Base-by-base conservation (phyloP, 2,888 invertebrate species). In the Trypoxylon attenuatum region DNA sequence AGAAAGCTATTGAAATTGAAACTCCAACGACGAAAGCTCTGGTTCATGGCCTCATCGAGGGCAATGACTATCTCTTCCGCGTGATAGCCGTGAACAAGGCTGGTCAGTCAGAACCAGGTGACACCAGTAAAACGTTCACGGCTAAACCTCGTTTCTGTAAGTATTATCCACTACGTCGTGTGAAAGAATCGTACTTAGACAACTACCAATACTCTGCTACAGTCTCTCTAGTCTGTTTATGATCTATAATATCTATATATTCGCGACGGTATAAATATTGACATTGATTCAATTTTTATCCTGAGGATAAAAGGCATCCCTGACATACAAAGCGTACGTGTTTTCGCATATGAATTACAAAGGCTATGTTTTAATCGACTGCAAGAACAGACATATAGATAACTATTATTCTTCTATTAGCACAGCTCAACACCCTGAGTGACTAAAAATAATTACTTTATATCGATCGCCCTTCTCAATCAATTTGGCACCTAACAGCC, bases 21-120 rank as follows among this genome's bases (percentile, higher is more conserved):
- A 90, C 91, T 19, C 91, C 94, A 0, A 90, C 89, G 4, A 92
- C 94, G 0, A 88, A 91, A 59, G 97, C 94, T 49, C 93, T 93
- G 54, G 93, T 97, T n/a, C 94, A 94, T 83, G 96, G 96, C 39
- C 88, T 99, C 46, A 94, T 95, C 81, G 98, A 98, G 89, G 98
- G 98, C 76, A 96, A 96, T 85, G 97, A 98, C 84, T 98, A 97
- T 87, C 97, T 98, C 87, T 99, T 98, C 93, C 92, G 98, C 23
- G 94, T 99, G 23, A 92, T 96, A 73, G 99, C 99, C 5, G 90
- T 98, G 54, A 99, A 99, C 88, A 96, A 96, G 86, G 97, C 96
- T 6, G 99, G 99, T 0, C 93, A 93, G 83, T 96, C 98, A 80
- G 95, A 96, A 77, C 96, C 98, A 0, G 96, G 97, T 5, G 95